Evolutionary conservation across 2,888 invertebrate genomes (phyloP).

Genomic region (Pilophorus perplexus): DNA sequence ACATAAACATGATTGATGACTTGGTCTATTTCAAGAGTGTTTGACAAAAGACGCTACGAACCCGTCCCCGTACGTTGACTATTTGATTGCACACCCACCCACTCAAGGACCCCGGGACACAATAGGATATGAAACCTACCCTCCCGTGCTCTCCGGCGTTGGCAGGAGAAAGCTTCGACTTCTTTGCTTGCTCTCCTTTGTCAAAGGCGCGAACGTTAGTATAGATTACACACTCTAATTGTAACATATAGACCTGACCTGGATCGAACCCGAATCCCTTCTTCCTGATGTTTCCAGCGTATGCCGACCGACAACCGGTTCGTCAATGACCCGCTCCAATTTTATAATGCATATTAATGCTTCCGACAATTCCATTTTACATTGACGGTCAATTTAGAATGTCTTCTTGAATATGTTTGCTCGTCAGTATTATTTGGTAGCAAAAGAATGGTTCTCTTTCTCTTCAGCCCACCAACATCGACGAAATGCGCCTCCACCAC

Average conservation of each 20-base stretch:
- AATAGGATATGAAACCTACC: background rate
- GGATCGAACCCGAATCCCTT: too few relatives aligned
- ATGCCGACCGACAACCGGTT: too few relatives aligned
- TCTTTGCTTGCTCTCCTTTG: constrained; percentile 9
- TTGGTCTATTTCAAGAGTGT: constrained; percentile 20
- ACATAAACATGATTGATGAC: constrained; percentile 34
- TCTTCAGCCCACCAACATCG: too few relatives aligned
- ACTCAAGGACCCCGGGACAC: background rate
- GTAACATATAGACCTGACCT: constrained; percentile 15
- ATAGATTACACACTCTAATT: constrained; percentile 17
- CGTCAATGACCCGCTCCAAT: too few relatives aligned
- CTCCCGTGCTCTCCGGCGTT: background rate
- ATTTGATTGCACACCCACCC: constrained; percentile 30
- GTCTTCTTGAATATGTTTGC: too few relatives aligned
- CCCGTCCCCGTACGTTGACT: constrained; percentile 9
- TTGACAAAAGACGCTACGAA: constrained; percentile 12
- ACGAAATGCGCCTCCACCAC: too few relatives aligned
- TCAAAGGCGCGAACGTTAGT: constrained; percentile 2
- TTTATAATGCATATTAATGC: too few relatives aligned
- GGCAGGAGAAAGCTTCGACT: constrained; percentile 16
- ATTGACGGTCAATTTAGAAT: too few relatives aligned
- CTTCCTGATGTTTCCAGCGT: too few relatives aligned
- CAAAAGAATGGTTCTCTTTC: too few relatives aligned
- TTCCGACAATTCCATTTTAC: too few relatives aligned
- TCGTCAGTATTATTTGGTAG: too few relatives aligned